Conservation (phyloP, 30 jellyfish, hydroid and myxozoan genomes). For the Aurelia sp. region DNA sequence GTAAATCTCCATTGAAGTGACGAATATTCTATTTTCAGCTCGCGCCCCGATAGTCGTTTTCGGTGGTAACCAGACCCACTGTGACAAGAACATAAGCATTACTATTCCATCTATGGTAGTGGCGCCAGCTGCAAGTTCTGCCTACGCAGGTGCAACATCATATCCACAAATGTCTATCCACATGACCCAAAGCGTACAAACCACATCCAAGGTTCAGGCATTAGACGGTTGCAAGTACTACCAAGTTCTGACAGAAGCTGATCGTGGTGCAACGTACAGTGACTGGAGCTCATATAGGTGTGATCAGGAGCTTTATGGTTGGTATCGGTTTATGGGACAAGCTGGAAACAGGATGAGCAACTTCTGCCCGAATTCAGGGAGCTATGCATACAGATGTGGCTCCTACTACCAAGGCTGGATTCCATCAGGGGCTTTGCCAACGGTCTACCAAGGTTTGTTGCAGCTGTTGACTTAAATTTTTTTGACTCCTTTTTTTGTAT, state of each 20-base stretch:
- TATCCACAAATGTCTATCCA: not conserved
- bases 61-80: slow-evolving; percentile 14
- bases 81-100: not conserved
- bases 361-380: slow-evolving; percentile 60
- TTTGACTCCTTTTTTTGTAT: not conserved
- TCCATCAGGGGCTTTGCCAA: slow-evolving; percentile 31
- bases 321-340: slow-evolving; percentile 76
- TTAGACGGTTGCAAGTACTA: slow-evolving; percentile 63
- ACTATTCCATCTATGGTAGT: not conserved
- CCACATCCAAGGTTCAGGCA: slow-evolving; percentile 30
- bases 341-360: slow-evolving; percentile 70
- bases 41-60: not conserved
- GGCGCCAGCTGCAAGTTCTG: not conserved
- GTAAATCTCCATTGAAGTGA: no score
- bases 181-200: not conserved
- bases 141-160: not conserved
- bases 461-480: not conserved
- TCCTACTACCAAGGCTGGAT: slow-evolving; percentile 83
- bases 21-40: no score
- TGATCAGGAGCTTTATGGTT: slow-evolving; percentile 82
- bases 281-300: slow-evolving; percentile 61
- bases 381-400: slow-evolving; percentile 78
- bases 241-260: slow-evolving; percentile 56
- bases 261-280: slow-evolving; percentile 52
- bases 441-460: slow-evolving; percentile 30